Base-by-base conservation (phyloP, 53 echinoderm and acorn worm species). In the Stichopus horrens region DNA sequence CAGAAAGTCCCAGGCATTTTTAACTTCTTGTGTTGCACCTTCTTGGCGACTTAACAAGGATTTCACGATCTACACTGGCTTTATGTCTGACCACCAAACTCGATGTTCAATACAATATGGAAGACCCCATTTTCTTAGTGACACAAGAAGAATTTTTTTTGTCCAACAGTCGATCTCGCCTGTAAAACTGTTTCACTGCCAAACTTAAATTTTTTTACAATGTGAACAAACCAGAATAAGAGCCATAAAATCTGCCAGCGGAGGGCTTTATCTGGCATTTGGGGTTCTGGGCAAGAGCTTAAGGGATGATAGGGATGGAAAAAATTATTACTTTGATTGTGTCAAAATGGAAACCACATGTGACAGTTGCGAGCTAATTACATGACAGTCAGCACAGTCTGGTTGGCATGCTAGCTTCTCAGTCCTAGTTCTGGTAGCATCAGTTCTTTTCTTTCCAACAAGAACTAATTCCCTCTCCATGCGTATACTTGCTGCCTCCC, bases 361-460 rank as follows among this genome's bases (percentile, higher is more conserved):
- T 85, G 85, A 85, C 85, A 85, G 85, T 85, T 66, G 85, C 85
- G 85, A 85, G 85, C 66, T 85, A 85, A 85, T 85, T 85, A 85
- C 85, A 63, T 85, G 85, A 65, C 85, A 85, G 85, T 67, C 85
- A 81, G 63, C 18, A 14, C 66, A 37, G 85, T 85, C 85, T 85
- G 85, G 65, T 59, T 85, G 85, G 52, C 85, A 85, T 85, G 63
- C 79, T 14, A 11, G 77, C 13, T 76, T 65, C 66, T 85, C 58
- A 63, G 65, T 55, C 52, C 85, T 85, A 85, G 66, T 65, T 65
- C 37, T 85, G 65, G 81, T 57, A 23, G 18, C 63, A 63, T 16
- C 10, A 63, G 63, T 18, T 75, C n/a, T 67, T n/a, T 67, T 67
- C 68, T n/a, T 67, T n/a, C 68, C 13, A 75, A 75, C 9, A 75